Evolutionary conservation across 2,888 invertebrate genomes (phyloP), one percentile per base, ranked within the genome.

Genomic region (Melieria omissa): DNA sequence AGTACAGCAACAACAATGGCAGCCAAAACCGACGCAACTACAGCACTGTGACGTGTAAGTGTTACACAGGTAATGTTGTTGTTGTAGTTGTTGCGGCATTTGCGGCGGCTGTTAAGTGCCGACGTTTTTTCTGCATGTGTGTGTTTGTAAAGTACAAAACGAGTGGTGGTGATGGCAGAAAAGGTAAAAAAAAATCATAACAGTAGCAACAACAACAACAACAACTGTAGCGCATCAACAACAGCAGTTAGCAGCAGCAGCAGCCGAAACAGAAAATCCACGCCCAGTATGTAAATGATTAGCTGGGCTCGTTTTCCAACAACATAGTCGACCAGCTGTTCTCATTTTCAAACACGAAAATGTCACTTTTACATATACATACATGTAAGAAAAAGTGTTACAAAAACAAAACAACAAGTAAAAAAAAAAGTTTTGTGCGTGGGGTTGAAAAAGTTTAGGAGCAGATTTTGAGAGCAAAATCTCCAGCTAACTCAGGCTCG

Each of bases 281-380:
- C 77, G 76, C 77, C 77, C 77, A 73, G 77, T 76, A 76, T 75
- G 72, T 77, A 74, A 76, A 74, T 75, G 72, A 77, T 76, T 74
- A 76, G 73, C 75, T 76, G 73, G 69, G 49, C 58, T 49, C 46
- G n/a, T 8, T 16, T 63, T 62, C 54, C 52, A 41, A 29, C 29
- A 45, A n/a, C 12, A 42, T 8, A 41, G 29, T 44, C 42, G 1
- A 12, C n/a, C n/a, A 10, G 12, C 9, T 9, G 12, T 52, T 52
- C 14, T 52, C 9, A 5, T 52, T 52, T 6, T 6, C 52, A n/a
- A n/a, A n/a, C 14, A 6, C 14, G 12, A 12, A 8, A n/a, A n/a
- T 52, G 12, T 52, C 4, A 5, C 14, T 5, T 52, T 52, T 52
- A 8, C 14, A 8, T 52, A 52, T 52, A 52, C 14, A 12, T 49